Conservation (phyloP, 2,113 vertebrate genomes). For the Syngnathus typhle region DNA sequence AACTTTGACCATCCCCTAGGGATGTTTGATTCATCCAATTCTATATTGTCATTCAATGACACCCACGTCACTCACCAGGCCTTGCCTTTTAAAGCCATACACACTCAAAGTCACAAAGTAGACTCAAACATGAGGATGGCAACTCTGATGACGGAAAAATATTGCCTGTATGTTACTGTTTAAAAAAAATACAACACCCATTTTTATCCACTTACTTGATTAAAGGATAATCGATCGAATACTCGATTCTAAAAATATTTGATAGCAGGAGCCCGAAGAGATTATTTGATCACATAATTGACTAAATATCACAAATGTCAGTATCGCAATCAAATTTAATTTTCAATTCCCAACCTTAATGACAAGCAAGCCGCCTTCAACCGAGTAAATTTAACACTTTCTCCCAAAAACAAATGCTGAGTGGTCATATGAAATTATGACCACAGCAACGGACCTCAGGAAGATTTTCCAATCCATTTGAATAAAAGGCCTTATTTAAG, state of each 20-base stretch:
- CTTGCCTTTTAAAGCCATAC: not conserved
- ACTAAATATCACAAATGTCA: not conserved
- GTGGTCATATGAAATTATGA: too few relatives aligned
- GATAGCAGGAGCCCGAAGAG: too few relatives aligned
- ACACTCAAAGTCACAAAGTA: not conserved
- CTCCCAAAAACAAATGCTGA: not conserved
- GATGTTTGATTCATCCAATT: too few relatives aligned
- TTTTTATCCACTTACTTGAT: not conserved
- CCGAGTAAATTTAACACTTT: not conserved
- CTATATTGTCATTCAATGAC: too few relatives aligned
- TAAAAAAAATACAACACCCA: not conserved
- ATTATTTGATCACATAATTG: not conserved
- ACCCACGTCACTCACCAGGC: not conserved
- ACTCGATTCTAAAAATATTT: not conserved
- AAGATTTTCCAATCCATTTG: constrained; percentile 11
- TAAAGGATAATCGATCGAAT: not conserved
- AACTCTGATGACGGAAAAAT: not conserved
- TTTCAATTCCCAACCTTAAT: too few relatives aligned
- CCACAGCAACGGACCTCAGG: constrained; percentile 9
- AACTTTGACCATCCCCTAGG: not conserved
- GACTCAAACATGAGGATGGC: not conserved
- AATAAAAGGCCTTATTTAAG: constrained; percentile 24
- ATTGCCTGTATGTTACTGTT: not conserved
- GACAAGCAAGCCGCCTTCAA: not conserved
- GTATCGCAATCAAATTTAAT: too few relatives aligned